These are phyloP conservation scores for Cygnus olor DNA, from an alignment of 2,797 vertebrate species.

Conservation along the genomic window DNA sequence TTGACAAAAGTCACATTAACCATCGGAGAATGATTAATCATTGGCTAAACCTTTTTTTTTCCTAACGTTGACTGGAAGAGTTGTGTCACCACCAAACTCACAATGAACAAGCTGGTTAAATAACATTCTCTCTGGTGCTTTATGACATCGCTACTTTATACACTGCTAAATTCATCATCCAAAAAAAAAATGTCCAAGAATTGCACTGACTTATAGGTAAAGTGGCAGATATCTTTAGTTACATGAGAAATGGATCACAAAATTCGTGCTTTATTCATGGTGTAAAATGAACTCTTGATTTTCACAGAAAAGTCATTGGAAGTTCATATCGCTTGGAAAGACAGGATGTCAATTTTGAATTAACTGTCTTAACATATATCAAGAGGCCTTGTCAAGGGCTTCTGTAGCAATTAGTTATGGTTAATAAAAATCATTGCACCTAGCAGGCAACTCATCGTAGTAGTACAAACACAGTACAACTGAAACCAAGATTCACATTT, in stretches of 20 bases:
- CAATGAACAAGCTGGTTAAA: background rate
- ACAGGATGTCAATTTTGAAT: background rate
- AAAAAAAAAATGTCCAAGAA: background rate
- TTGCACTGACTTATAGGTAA: background rate
- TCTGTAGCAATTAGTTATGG: background rate
- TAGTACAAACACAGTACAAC: background rate
- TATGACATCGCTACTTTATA: background rate
- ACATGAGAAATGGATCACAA: background rate
- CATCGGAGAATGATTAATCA: background rate
- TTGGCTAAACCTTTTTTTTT: background rate
- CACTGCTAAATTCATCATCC: background rate
- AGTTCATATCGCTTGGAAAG: background rate
- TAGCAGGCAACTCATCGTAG: background rate
- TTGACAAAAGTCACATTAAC: background rate
- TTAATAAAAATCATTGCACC: background rate
- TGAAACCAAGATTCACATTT: background rate
- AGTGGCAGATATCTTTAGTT: background rate
- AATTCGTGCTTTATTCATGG: background rate
- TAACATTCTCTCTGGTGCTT: background rate
- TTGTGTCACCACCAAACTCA: background rate
- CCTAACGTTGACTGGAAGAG: background rate
- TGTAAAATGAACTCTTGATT: background rate
- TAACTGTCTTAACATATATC: background rate
- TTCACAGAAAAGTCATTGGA: background rate
- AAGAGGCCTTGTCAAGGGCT: background rate